Percentiles rank a stretch among this genome's conserved stretches.
phyloP scores from a whole-genome alignment of 1,140 invertebrate species.

The Forficula auricularia region DNA sequence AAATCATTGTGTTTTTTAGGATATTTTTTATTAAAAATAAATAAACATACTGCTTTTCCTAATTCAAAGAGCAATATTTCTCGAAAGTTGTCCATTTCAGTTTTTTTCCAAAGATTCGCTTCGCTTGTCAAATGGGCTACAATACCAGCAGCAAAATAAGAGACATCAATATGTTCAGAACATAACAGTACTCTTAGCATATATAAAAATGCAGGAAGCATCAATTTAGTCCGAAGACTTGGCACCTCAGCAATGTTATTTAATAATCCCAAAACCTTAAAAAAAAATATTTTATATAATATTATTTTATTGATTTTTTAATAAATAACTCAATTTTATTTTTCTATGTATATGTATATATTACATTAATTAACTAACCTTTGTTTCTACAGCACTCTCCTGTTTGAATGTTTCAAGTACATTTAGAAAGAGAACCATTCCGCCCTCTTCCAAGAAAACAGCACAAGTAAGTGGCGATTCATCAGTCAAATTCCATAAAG shows the following conservation, averaged over 20 bases:
- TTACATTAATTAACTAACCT: constrained; percentile 20
- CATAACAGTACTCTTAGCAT: constrained; percentile 35
- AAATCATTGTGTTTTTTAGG: too few species aligned
- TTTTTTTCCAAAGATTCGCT: constrained; percentile 8
- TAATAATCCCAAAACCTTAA: constrained; percentile 45
- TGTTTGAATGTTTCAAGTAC: constrained; percentile 44
- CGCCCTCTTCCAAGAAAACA: constrained; percentile 52
- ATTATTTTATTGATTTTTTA: too few species aligned
- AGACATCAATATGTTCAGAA: constrained; percentile 57
- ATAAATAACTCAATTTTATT: too few species aligned
- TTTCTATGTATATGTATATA: too few species aligned
- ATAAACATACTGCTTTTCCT: too few species aligned
- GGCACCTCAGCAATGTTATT: constrained; percentile 71
- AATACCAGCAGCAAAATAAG: constrained; percentile 70
- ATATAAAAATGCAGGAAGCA: constrained; percentile 43
- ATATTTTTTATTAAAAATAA: too few species aligned
- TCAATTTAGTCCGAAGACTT: constrained; percentile 35
- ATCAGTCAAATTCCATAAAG: constrained; percentile 66
- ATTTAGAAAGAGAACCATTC: constrained; percentile 48
- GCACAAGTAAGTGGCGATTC: constrained; percentile 48
- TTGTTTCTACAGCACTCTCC: constrained; percentile 54
- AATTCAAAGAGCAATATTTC: too few species aligned
- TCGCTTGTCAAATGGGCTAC: constrained; percentile 57
- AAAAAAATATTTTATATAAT: too few species aligned
- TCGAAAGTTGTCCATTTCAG: too few species aligned